Conservation (phyloP, 2,113 vertebrate genomes). For the Corynorhinus townsendii region DNA sequence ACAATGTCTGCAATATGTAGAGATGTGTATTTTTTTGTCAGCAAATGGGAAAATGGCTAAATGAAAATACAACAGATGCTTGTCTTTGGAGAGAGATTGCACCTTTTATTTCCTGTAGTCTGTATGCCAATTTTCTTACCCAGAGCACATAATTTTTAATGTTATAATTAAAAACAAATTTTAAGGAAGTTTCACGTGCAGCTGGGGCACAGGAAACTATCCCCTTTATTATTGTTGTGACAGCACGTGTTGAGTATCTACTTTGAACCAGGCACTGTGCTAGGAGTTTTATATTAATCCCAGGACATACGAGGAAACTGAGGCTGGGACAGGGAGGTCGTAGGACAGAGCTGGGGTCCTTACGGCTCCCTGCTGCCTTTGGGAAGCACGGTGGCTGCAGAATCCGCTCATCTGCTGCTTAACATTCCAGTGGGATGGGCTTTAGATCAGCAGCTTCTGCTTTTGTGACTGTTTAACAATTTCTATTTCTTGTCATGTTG, state of each 20-base stretch:
- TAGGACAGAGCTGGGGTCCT: no score
- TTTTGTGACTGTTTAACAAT: not conserved
- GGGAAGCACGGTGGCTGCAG: not conserved
- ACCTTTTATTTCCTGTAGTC: not conserved
- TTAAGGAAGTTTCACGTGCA: not conserved
- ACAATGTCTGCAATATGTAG: not conserved
- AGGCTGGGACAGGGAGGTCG: not conserved
- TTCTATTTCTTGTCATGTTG: not conserved
- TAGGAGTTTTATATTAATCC: not conserved
- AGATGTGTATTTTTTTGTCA: not conserved
- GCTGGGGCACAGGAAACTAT: not conserved
- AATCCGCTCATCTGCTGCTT: not conserved
- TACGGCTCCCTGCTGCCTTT: rapidly evolving
- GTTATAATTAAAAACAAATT: not conserved
- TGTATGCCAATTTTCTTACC: not conserved
- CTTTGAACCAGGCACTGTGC: not conserved
- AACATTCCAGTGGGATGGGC: not conserved
- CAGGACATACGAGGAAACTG: not conserved
- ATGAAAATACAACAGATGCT: not conserved
- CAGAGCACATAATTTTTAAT: not conserved
- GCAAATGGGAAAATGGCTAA: not conserved
- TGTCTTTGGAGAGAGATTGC: not conserved
- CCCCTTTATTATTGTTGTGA: not conserved
- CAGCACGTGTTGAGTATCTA: not conserved
- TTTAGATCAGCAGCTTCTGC: not conserved